phyloP scores from a whole-genome alignment of 2,113 vertebrate genomes.

The Pteronura brasiliensis region DNA sequence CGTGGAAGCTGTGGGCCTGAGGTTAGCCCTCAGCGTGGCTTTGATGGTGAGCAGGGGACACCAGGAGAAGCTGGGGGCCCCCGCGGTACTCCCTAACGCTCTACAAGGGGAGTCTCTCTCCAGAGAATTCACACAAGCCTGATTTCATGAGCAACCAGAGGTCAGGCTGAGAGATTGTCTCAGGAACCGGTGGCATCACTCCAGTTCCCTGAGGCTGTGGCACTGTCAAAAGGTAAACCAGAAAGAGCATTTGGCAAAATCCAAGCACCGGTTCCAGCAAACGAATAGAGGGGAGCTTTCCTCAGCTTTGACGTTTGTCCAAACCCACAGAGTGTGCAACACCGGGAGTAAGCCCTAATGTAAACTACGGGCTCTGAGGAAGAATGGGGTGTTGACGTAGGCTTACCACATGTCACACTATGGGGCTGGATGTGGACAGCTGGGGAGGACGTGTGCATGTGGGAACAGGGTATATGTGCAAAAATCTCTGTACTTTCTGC shows the following conservation, averaged over 20 bases:
- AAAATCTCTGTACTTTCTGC: not conserved
- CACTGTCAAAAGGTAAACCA: not conserved
- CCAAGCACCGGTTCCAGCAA: not conserved
- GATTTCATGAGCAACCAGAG: not conserved
- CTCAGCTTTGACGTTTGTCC: not conserved
- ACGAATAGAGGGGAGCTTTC: not conserved
- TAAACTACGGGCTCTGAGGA: not conserved
- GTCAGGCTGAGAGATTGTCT: not conserved
- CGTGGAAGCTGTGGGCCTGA: not conserved
- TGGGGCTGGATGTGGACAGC: not conserved
- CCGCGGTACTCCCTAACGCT: no score
- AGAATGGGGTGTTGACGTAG: not conserved
- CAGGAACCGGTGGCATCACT: not conserved
- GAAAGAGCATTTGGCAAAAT: not conserved
- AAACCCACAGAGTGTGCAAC: fast-evolving
- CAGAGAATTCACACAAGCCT: not conserved
- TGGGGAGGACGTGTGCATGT: not conserved
- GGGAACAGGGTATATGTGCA: fast-evolving
- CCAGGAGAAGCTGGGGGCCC: not conserved
- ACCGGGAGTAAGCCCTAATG: not conserved
- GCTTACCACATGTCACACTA: not conserved
- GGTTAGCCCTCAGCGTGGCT: not conserved
- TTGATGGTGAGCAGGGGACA: fast-evolving
- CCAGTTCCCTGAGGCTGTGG: not conserved
- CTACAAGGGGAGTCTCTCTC: not conserved